Conservation (phyloP, 1,140 invertebrate genomes). For the Heliconius hermathena region DNA sequence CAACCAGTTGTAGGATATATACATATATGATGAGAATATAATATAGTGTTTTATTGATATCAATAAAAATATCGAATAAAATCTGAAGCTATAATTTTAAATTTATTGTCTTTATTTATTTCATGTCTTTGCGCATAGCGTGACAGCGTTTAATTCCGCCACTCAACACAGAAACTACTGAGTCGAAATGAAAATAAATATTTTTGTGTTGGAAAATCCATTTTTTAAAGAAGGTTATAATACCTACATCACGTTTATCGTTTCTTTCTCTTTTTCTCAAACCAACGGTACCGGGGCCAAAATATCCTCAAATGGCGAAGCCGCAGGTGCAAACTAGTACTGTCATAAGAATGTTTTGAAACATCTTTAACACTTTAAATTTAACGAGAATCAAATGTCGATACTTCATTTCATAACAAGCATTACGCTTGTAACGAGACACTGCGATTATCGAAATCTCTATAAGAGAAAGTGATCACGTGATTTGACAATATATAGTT, state of each 20-base stretch:
- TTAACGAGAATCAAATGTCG: background rate
- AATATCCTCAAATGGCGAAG: no score
- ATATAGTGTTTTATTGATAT: background rate
- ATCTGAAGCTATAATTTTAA: no score
- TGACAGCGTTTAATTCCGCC: background rate
- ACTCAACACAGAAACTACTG: background rate
- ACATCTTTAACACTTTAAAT: constrained; percentile 4
- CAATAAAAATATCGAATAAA: no score
- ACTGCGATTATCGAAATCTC: constrained; percentile 3
- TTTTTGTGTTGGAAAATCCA: no score
- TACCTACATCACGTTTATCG: no score
- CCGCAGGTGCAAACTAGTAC: no score
- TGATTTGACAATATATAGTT: constrained; percentile 13
- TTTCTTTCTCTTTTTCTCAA: no score
- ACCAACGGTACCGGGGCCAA: no score
- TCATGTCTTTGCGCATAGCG: no score
- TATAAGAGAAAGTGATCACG: constrained; percentile 25
- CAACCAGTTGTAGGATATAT: background rate
- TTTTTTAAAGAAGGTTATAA: no score
- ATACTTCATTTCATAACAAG: background rate
- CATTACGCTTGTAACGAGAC: constrained; percentile 8
- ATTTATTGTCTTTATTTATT: no score
- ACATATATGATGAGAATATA: background rate
- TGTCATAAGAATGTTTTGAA: background rate
- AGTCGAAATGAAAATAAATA: no score